Base-by-base conservation (phyloP, 2,888 invertebrate species). In the Nemapogon koenigi region DNA sequence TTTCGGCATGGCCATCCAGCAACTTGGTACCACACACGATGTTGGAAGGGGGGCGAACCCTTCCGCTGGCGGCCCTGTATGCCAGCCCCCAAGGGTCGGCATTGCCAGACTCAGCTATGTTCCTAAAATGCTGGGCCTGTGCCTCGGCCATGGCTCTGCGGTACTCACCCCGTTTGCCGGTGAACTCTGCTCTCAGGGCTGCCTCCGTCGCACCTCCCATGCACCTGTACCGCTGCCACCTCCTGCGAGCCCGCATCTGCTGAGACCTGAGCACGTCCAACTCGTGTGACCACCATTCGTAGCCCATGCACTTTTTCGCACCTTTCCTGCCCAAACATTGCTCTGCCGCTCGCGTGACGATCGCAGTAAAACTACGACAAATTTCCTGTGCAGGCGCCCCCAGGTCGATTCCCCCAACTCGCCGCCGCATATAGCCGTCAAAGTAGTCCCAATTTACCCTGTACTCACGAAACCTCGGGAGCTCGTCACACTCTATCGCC, bases 81-180 rank as follows among this genome's bases (percentile, higher is more conserved):
- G 52, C 53, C 1, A 48, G 0, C 14, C 39, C 46, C 45, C 46
- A 48, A 0, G 46, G 45, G 18, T 46, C 43, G 3, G 26, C 16
- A 25, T 48, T 49, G 1, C 49, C 49, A 0, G 40, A 18, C 0
- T 47, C 42, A 0, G 46, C 45, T 1, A 44, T 7, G 7, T 6
- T 2, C 6, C 25, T 4, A 14, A 44, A 42, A 1, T 13, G n/a
- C 22, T 46, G n/a, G n/a, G n/a, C n/a, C 42, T 30, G 31, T 19
- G 43, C 36, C 16, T 37, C 38, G 16, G 13, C 15, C 43, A 44
- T 45, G 4, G 30, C 16, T 15, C 28, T 17, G 19, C 43, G 29
- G 17, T 45, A 43, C 14, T 11, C 33, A 14, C 16, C 25, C 2
- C 42, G 11, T 0, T 25, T 16, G 10, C 2, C 3, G 7, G 37